A percentile compares a stretch with the other conserved stretches of the same genome.
phyloP scores from a whole-genome alignment of 2,797 vertebrate species.

The Gymnoscopelus braueri region DNA sequence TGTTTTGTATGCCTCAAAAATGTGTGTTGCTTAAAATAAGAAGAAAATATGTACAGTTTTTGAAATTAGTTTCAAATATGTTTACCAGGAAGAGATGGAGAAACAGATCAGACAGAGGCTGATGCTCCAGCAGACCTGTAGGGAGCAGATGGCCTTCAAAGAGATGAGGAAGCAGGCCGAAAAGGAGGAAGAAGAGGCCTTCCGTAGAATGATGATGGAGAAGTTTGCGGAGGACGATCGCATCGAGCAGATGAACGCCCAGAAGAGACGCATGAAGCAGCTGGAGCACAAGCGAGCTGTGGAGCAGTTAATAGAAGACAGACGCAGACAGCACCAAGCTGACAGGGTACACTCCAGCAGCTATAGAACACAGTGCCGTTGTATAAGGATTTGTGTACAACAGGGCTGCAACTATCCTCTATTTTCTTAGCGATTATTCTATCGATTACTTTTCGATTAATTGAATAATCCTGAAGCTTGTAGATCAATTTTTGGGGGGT shows the following conservation, averaged over 20 bases:
- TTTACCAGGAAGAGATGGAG: slow-evolving; percentile 87
- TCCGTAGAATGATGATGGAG: slow-evolving; percentile 83
- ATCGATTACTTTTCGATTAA: too few species aligned
- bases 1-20: too few species aligned
- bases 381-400: too few species aligned
- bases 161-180: slow-evolving; percentile 78
- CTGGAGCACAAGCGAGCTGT: slow-evolving; percentile 88
- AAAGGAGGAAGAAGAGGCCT: slow-evolving; percentile 87
- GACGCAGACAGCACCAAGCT: slow-evolving; percentile 78
- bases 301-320: slow-evolving; percentile 87
- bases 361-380: neutral
- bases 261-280: slow-evolving; percentile 90
- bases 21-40: too few species aligned
- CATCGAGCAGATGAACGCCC: slow-evolving; percentile 91
- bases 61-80: neutral
- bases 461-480: too few species aligned
- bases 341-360: slow-evolving; percentile 57
- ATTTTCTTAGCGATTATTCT: too few species aligned
- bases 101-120: slow-evolving; percentile 85
- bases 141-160: slow-evolving; percentile 88
- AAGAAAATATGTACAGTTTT: too few species aligned
- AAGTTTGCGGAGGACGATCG: slow-evolving; percentile 92
- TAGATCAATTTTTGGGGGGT: too few species aligned
- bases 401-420: too few species aligned
- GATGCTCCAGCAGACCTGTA: slow-evolving; percentile 83